phyloP scores from a whole-genome alignment of 2,113 vertebrate species.

The Dasyprocta punctata region DNA sequence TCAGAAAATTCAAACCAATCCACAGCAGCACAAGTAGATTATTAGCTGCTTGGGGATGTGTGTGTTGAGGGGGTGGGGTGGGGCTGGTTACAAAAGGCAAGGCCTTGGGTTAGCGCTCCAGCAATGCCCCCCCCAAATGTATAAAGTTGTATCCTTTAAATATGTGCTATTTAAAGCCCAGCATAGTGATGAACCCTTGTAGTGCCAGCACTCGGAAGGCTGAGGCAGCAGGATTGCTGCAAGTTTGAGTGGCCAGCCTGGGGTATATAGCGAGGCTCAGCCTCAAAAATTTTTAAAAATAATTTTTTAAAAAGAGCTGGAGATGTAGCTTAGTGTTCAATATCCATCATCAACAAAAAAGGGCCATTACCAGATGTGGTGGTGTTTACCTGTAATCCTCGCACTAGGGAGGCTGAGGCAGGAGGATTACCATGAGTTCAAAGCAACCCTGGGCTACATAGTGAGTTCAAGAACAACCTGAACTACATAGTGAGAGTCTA shows the following conservation, averaged over 20 bases:
- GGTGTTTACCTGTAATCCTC: neutral
- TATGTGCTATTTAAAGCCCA: neutral
- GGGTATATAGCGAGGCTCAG: neutral
- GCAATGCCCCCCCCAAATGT: neutral
- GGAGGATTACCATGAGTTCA: neutral
- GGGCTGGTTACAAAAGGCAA: neutral
- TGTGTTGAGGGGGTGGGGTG: too few relatives aligned
- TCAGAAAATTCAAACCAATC: neutral
- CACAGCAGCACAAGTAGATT: neutral
- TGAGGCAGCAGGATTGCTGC: neutral
- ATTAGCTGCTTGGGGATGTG: neutral
- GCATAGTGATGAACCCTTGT: neutral
- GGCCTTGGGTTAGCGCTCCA: neutral
- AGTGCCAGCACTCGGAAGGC: neutral
- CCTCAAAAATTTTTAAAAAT: neutral
- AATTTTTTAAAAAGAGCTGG: neutral
- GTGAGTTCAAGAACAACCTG: neutral
- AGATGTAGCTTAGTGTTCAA: neutral
- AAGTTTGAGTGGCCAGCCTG: neutral
- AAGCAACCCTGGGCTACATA: too few relatives aligned
- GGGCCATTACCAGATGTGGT: neutral
- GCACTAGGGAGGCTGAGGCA: neutral
- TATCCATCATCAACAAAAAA: neutral
- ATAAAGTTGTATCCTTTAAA: neutral
- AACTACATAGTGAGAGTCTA: neutral